A percentile compares a stretch with the other conserved stretches of the same genome.
Evolutionary conservation across 1,140 invertebrate species (phyloP).

Genomic region (Tigriopus japonicus): DNA sequence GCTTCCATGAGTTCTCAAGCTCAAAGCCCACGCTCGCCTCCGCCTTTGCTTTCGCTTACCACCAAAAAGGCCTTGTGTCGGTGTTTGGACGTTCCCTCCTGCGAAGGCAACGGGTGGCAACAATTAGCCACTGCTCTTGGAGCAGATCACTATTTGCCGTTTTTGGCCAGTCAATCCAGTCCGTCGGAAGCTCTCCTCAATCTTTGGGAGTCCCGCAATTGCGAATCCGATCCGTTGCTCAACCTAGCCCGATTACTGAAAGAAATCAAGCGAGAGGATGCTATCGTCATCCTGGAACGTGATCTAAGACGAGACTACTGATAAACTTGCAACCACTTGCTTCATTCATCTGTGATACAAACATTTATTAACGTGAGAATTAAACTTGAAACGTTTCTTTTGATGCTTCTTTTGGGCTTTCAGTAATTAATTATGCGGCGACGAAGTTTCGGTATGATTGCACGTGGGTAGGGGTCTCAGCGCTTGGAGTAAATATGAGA

Average conservation of each 20-base stretch:
- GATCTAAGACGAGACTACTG: neutral
- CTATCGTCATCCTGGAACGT: constrained; percentile 65
- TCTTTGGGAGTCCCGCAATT: constrained; percentile 80
- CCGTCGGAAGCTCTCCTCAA: constrained; percentile 88
- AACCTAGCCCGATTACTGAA: constrained; percentile 69
- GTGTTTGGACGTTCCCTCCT: constrained; percentile 71
- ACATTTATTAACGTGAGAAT: too few species aligned
- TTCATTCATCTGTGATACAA: too few species aligned
- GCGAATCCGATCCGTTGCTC: constrained; percentile 64
- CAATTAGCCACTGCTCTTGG: constrained; percentile 68
- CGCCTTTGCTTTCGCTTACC: neutral
- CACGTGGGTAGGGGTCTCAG: neutral
- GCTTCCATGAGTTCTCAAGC: too few species aligned
- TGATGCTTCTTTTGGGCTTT: neutral
- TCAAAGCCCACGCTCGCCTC: too few species aligned
- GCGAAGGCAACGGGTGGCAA: constrained; percentile 81
- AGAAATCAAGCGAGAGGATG: constrained; percentile 78
- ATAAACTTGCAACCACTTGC: too few species aligned
- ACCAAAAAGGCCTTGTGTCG: constrained; percentile 59
- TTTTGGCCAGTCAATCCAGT: constrained; percentile 82
- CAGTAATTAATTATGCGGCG: neutral
- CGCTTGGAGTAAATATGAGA: too few species aligned
- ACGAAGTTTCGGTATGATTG: neutral
- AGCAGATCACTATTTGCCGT: constrained; percentile 58
- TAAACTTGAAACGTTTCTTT: too few species aligned